A percentile compares a stretch with the other conserved stretches of the same genome.
These are phyloP conservation scores for Drosophila melanosoma DNA, from an alignment of 2,888 invertebrate genomes.

Conservation along the genomic window DNA sequence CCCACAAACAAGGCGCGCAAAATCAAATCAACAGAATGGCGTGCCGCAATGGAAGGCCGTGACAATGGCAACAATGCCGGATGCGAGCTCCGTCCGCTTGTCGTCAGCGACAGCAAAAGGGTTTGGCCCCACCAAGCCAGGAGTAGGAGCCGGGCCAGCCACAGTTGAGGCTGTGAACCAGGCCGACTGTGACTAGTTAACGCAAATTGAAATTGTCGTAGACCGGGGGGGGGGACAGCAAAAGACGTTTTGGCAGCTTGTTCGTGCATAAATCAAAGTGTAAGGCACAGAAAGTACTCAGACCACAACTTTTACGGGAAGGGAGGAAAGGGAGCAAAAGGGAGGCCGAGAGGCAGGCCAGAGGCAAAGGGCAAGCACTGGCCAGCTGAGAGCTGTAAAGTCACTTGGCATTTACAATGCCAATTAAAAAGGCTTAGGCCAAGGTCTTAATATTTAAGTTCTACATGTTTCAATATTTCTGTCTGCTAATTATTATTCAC, in stretches of 20 bases:
- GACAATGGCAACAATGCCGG: conserved; percentile 55
- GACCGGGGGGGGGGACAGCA: conserved; percentile 52
- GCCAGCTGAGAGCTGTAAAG: conserved; percentile 43
- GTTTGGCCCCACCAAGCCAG: conserved; percentile 49
- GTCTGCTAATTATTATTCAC: background rate
- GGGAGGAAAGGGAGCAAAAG: background rate
- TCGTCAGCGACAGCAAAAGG: conserved; percentile 62
- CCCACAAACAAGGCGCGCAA: conserved; percentile 57
- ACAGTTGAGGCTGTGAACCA: conserved; percentile 49
- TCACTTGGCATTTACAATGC: conserved; percentile 58
- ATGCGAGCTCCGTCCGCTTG: conserved; percentile 37
- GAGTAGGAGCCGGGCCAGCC: background rate
- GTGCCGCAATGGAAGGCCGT: conserved; percentile 58
- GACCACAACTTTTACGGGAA: background rate
- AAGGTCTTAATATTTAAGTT: conserved; percentile 45
- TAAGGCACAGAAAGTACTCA: conserved; percentile 26
- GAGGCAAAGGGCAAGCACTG: conserved; percentile 10
- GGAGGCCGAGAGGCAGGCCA: background rate
- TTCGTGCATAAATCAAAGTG: conserved; percentile 70
- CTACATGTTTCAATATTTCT: conserved; percentile 17
- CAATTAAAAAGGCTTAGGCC: conserved; percentile 65
- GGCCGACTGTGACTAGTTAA: conserved; percentile 58
- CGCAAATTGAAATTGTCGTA: conserved; percentile 70
- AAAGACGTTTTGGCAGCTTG: conserved; percentile 67
- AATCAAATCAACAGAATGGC: conserved; percentile 70